Evolutionary conservation across 2,888 invertebrate species (phyloP), one percentile per base, ranked within the genome.

Genomic region (Balanococcus diminutus): DNA sequence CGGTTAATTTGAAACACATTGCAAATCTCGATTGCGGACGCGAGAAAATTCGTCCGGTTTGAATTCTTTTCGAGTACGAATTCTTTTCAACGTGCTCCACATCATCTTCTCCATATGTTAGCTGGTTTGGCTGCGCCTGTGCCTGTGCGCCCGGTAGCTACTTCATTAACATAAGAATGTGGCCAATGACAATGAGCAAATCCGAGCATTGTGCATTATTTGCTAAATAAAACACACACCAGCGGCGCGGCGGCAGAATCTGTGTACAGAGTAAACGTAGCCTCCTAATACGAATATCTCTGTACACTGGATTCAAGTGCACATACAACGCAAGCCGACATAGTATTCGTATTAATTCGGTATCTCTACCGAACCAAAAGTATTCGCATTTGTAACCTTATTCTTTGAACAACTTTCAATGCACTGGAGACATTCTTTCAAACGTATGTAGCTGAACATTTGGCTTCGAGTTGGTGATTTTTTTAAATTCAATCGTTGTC

Each of bases 151-250:
- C 4, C 51, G 3, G 19, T 51, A 51, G 51, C 51, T 19, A 32
- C 75, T 75, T 75, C 75, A 75, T 75, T 75, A 75, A 31, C 75
- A 75, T 75, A 75, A 75, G 75, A 75, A 75, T 75, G 75, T 32
- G 75, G 32, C 31, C 75, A 75, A 32, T 75, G 75, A 75, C 75
- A 32, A 75, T 32, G 75, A 75, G n/a, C 32, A 75, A 75, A 72
- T 32, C 19, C 75, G 32, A 8, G 75, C 25, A 32, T 75, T 32
- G 75, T 75, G 31, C 14, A 28, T 67, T 25, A 67, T 67, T 67
- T 67, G 28, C 31, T 14, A 14, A 67, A 67, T 67, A 67, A 67
- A 14, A 28, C 28, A 31, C 67, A 28, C 28, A 67, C 14, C n/a
- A n/a, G n/a, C n/a, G n/a, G n/a, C n/a, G n/a, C n/a, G n/a, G n/a